These are phyloP conservation scores for Pionites leucogaster DNA, from an alignment of 2,113 vertebrate genomes.

Conservation along the genomic window DNA sequence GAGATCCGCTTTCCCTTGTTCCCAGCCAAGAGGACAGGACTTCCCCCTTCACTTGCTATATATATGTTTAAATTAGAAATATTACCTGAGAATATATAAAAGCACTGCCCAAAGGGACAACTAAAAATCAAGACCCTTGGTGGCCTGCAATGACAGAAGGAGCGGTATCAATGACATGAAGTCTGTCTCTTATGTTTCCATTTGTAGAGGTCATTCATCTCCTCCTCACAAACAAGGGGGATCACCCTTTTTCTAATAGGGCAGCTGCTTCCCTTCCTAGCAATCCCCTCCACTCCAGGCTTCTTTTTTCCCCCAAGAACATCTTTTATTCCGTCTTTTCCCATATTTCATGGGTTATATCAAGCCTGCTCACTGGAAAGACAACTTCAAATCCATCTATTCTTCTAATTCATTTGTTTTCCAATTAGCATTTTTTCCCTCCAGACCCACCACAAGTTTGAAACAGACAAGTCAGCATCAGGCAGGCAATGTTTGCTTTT, in stretches of 20 bases:
- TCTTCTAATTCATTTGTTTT: not conserved
- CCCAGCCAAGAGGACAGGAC: not conserved
- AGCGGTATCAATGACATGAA: not conserved
- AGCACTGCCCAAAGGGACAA: not conserved
- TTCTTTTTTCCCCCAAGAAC: not conserved
- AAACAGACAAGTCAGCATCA: not conserved
- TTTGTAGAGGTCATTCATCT: not conserved
- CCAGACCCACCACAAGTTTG: fast-evolving
- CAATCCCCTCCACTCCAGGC: not conserved
- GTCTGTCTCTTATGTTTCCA: not conserved
- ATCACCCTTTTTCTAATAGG: not conserved
- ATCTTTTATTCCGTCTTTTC: not conserved
- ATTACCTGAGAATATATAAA: not conserved
- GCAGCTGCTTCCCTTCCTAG: not conserved
- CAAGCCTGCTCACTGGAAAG: not conserved
- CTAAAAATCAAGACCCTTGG: fast-evolving
- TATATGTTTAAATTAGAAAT: not conserved
- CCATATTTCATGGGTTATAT: not conserved
- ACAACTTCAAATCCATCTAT: not conserved
- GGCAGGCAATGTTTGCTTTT: not conserved
- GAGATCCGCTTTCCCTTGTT: not conserved
- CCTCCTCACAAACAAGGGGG: not conserved
- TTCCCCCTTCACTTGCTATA: not conserved
- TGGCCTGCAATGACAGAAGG: not conserved
- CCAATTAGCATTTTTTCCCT: not conserved